Conservation (phyloP, 2,797 vertebrate species). For the Adrianichthys oophorus region DNA sequence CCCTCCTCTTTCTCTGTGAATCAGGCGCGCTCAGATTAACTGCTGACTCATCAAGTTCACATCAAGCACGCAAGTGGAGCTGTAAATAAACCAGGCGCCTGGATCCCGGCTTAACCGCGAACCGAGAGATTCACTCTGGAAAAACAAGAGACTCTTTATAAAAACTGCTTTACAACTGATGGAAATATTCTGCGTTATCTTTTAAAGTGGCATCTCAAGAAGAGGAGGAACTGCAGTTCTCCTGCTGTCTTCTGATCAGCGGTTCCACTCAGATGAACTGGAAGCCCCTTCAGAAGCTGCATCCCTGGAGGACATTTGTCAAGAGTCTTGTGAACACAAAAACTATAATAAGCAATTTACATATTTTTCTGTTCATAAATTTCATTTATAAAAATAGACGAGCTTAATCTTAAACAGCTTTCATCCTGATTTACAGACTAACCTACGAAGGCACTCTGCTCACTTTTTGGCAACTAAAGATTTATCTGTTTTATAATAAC, state of each 20-base stretch:
- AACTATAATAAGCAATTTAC: too few species aligned
- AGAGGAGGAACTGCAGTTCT: constrained; percentile 9
- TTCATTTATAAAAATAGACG: too few species aligned
- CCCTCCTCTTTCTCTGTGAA: constrained; percentile 3
- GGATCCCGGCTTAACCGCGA: constrained; percentile 7
- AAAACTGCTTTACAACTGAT: background rate
- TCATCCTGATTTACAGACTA: background rate
- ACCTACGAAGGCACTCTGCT: background rate
- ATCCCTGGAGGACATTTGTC: too few species aligned
- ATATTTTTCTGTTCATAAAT: too few species aligned
- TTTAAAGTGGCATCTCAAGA: constrained; percentile 29
- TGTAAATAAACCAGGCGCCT: constrained; percentile 6
- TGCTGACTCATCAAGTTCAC: background rate
- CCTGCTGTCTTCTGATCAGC: too few species aligned
- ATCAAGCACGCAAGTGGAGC: background rate
- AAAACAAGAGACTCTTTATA: constrained; percentile 2
- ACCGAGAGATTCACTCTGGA: background rate
- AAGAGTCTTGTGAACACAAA: too few species aligned
- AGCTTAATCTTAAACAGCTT: too few species aligned
- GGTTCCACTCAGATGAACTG: too few species aligned
- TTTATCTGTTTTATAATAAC: background rate
- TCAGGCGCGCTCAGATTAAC: background rate
- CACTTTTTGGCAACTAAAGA: background rate
- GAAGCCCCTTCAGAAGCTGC: too few species aligned
- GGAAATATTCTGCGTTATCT: background rate